Evolutionary conservation across 2,888 invertebrate genomes (phyloP), one percentile per base, ranked within the genome.

Genomic region (Caenorhabditis afra): DNA sequence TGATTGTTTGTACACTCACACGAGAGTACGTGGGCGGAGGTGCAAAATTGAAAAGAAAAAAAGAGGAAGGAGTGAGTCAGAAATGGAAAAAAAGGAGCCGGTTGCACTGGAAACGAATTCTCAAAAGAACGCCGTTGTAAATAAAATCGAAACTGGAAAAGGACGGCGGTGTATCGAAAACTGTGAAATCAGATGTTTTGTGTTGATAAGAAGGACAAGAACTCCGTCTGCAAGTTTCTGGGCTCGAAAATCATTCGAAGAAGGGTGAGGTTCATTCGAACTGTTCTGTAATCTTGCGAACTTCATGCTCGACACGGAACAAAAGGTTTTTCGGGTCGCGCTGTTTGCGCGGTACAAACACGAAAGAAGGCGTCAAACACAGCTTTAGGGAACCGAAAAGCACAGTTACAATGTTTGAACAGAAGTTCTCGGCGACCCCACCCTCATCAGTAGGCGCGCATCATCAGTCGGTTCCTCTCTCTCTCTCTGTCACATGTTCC

Each of bases 1-100:
- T 73, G 73, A 64, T 73, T 73, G 64, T 73, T 73, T 73, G 73
- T 58, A 58, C 57, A 71, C 39, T 64, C 57, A 73, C 62, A 58
- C 44, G 53, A 71, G 70, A 53, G 58, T 37, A 49, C 44, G 70
- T 53, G 57, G 71, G 73, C 50, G 73, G 64, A 64, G 57, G 61
- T 62, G 71, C 62, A 64, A 71, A 71, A 64, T 37, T 61, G 53
- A 11, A 45, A 20, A 18, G 12, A 52, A 39, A 52, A 64, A 73
- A 50, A 29, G n/a, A 20, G 41, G 18, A 55, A 35, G 20, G 39
- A 52, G 53, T 70, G 64, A 73, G 64, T 64, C 73, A 64, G 49
- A 20, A 39, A 52, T 14, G 29, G 44, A 41, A 23, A 4, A 23
- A 47, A 55, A n/a, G 37, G 49, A 47, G 22, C 23, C 29, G n/a